A percentile compares a stretch with the other conserved stretches of the same genome.
These are phyloP conservation scores for Lophura nycthemera DNA, from an alignment of 2,113 vertebrate genomes.

Conservation along the genomic window DNA sequence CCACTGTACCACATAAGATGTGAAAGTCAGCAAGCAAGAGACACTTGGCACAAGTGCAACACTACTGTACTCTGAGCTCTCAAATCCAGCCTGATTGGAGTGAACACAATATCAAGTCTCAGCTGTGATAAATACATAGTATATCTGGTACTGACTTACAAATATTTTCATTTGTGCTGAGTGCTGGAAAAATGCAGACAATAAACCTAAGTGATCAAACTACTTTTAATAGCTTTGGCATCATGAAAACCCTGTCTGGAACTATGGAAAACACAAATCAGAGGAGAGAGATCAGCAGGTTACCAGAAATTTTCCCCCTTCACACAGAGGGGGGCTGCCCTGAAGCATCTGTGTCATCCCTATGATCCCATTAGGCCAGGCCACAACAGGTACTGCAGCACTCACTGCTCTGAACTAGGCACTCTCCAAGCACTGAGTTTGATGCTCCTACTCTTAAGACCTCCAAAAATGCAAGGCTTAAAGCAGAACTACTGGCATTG, in stretches of 20 bases:
- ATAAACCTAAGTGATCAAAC: background rate
- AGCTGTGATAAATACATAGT: background rate
- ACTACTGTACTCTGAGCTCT: background rate
- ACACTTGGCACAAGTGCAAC: background rate
- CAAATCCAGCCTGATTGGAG: background rate
- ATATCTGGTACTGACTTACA: background rate
- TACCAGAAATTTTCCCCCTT: background rate
- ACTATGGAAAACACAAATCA: background rate
- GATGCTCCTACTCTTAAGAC: background rate
- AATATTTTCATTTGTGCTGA: background rate
- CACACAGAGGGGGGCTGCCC: background rate
- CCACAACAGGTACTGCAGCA: accelerated
- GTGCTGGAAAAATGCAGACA: background rate
- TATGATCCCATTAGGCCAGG: no score
- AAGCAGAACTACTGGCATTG: background rate
- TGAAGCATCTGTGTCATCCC: background rate
- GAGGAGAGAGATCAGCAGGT: background rate
- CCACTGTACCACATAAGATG: accelerated
- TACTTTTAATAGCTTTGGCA: background rate
- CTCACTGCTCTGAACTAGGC: background rate
- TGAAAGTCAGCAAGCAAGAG: background rate
- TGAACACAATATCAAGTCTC: accelerated
- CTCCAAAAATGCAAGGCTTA: background rate
- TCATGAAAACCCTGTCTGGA: background rate
- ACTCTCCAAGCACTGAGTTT: background rate